Evolutionary conservation across 2,113 vertebrate species (phyloP).

Genomic region (Cavia aperea): DNA sequence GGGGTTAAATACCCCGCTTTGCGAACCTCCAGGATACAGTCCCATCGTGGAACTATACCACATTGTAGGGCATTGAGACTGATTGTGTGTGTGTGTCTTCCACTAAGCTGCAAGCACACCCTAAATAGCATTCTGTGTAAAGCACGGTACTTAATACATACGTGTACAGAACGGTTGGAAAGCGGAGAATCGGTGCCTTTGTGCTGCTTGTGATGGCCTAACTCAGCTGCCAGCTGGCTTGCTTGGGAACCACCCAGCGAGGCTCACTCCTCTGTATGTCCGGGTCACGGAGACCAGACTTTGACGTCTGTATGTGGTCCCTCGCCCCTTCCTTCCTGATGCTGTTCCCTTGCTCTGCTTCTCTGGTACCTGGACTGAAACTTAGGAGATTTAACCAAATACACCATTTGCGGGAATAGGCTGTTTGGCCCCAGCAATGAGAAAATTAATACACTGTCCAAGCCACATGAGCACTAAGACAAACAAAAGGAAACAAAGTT

Average conservation of each 20-base stretch:
- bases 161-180: neutral
- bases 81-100: neutral
- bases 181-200: neutral
- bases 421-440: neutral
- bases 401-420: neutral
- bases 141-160: neutral
- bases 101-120: neutral
- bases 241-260: neutral
- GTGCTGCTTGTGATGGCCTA: neutral
- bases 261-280: neutral
- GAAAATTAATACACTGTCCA: neutral
- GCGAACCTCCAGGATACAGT: no score
- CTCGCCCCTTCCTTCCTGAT: neutral
- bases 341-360: neutral
- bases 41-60: neutral
- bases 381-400: neutral
- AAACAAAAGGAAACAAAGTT: neutral
- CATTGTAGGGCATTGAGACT: neutral
- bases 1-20: neutral
- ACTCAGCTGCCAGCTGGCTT: neutral
- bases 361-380: neutral
- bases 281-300: neutral
- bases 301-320: neutral
- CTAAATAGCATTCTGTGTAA: neutral
- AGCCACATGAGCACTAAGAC: neutral